These are phyloP conservation scores for Acinonyx jubatus DNA, from an alignment of 2,113 vertebrate species.

Conservation along the genomic window DNA sequence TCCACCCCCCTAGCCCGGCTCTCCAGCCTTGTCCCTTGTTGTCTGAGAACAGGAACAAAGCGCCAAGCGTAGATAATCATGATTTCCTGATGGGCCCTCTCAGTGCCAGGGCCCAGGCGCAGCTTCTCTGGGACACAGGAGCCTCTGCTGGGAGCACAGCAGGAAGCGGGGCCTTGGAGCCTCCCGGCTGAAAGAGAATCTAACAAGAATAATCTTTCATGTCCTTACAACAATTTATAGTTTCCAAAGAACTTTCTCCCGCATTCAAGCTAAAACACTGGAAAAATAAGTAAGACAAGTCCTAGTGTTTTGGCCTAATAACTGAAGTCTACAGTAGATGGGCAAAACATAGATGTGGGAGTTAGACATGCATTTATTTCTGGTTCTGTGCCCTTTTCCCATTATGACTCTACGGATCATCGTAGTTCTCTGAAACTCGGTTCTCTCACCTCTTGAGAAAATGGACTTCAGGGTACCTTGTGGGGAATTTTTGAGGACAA, in stretches of 20 bases:
- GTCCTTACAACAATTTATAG: neutral
- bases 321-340: neutral
- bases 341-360: neutral
- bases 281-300: neutral
- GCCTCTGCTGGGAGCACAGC: neutral
- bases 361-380: neutral
- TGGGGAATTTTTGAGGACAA: neutral
- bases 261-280: neutral
- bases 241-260: neutral
- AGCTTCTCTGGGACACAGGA: neutral
- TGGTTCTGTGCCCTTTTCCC: neutral
- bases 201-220: neutral
- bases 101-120: neutral
- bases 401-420: neutral
- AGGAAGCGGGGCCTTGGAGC: neutral
- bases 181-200: neutral
- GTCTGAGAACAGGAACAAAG: constrained; percentile 70
- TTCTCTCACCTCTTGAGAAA: neutral
- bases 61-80: constrained; percentile 18
- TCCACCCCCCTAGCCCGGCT: constrained; percentile 54
- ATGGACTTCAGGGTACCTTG: neutral
- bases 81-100: constrained; percentile 59
- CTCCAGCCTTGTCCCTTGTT: constrained; percentile 38
- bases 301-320: neutral
- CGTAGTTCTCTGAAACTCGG: neutral